Percentiles rank a stretch among this genome's conserved stretches.
phyloP scores from a whole-genome alignment of 2,888 invertebrate species.

The Polymixis lichenea region DNA sequence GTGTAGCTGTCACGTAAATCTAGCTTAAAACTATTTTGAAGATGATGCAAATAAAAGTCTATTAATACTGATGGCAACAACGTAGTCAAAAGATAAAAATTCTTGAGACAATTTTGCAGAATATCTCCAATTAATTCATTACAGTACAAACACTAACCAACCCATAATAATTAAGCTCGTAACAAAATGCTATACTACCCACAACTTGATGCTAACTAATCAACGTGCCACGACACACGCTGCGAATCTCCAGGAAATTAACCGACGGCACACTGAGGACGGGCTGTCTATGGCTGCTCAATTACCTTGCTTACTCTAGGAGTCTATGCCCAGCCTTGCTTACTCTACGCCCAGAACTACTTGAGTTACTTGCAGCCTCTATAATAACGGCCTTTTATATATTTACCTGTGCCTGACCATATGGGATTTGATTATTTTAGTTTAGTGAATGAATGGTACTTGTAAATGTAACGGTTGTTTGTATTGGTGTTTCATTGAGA shows the following conservation, averaged over 20 bases:
- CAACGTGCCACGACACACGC: conserved; percentile 55
- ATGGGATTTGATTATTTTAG: conserved; percentile 39
- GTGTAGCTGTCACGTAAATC: neutral
- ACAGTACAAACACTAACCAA: conserved; percentile 6
- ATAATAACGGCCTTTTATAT: conserved; percentile 44
- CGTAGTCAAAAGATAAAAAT: neutral
- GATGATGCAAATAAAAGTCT: neutral
- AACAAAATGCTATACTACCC: conserved; percentile 39
- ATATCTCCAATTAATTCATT: conserved; percentile 1
- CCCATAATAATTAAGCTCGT: conserved; percentile 29
- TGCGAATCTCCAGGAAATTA: conserved; percentile 81
- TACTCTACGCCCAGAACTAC: conserved; percentile 59
- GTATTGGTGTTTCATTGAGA: conserved; percentile 2
- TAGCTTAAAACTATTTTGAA: neutral
- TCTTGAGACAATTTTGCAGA: neutral
- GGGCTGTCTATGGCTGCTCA: conserved; percentile 70
- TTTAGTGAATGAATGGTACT: conserved; percentile 25
- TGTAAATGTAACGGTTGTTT: conserved; percentile 2
- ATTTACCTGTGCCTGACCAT: conserved; percentile 9
- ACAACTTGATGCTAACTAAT: conserved; percentile 57
- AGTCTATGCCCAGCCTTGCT: conserved; percentile 53
- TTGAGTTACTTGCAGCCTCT: conserved; percentile 46
- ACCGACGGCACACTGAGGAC: conserved; percentile 72
- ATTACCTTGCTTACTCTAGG: conserved; percentile 69
- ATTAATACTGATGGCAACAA: neutral